phyloP scores from a whole-genome alignment of 2,797 vertebrate genomes.

The Sarcophilus harrisii region DNA sequence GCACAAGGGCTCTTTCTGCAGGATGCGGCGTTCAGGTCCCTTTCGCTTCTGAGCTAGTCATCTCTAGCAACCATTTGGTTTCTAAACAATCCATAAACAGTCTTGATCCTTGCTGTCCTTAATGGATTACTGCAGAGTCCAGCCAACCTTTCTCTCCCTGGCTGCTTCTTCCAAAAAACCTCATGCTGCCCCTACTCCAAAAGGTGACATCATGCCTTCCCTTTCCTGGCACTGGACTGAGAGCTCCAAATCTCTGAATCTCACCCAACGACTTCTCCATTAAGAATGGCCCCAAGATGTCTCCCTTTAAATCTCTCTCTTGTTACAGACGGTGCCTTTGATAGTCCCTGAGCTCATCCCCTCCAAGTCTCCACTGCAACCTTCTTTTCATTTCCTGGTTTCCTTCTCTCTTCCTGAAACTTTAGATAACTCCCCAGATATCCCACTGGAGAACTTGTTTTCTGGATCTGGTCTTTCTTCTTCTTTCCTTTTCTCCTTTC shows the following conservation, averaged over 20 bases:
- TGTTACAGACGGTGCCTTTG: not conserved
- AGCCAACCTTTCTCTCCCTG: not conserved
- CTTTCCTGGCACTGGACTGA: not conserved
- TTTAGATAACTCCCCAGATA: not conserved
- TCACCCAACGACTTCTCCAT: not conserved
- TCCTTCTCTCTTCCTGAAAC: not conserved
- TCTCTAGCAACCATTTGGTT: conserved; percentile 8
- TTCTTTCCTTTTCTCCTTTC: not conserved
- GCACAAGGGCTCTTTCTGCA: not conserved
- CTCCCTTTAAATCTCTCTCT: not conserved
- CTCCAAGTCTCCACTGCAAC: not conserved
- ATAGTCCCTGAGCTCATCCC: not conserved
- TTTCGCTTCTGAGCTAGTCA: not conserved
- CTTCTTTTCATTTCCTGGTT: not conserved
- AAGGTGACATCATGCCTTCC: not conserved
- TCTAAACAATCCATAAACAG: conserved; percentile 3
- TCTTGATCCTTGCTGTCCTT: not conserved
- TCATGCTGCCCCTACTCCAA: not conserved
- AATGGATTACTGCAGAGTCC: not conserved
- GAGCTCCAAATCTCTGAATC: not conserved
- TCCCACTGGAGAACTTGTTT: not conserved
- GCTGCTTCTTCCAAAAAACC: not conserved
- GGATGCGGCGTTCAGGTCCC: not conserved
- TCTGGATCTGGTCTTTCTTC: not conserved
- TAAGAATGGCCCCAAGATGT: not conserved